Evolutionary conservation across 2,888 invertebrate genomes (phyloP).

Genomic region (Parapristionchus giblindavisi): DNA sequence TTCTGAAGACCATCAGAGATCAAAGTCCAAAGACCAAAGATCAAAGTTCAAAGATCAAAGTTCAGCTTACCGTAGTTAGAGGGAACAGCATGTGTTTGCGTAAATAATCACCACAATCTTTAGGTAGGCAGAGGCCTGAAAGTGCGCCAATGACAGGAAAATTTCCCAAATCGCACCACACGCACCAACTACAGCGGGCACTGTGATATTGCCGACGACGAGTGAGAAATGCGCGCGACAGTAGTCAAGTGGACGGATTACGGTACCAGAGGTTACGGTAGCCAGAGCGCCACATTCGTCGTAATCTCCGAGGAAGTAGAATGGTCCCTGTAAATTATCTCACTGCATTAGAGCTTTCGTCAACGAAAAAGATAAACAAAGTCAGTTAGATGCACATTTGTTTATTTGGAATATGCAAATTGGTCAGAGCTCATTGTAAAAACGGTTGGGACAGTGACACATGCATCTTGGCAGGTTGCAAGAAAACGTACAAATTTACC

Average conservation of each 20-base stretch:
- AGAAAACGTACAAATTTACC: too few relatives aligned
- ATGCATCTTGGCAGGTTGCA: too few relatives aligned
- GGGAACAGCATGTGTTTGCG: neutral
- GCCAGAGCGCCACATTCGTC: slow-evolving; percentile 44
- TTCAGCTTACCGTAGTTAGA: neutral
- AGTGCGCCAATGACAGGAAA: neutral
- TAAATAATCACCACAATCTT: slow-evolving; percentile 29
- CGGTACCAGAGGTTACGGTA: slow-evolving; percentile 7
- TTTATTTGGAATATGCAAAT: neutral
- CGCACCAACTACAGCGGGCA: slow-evolving; percentile 14
- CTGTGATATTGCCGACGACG: neutral
- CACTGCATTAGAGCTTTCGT: too few relatives aligned
- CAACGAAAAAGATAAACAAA: too few relatives aligned
- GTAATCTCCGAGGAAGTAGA: slow-evolving; percentile 56
- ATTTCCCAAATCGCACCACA: slow-evolving; percentile 8
- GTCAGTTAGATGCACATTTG: too few relatives aligned
- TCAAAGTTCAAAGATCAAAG: neutral
- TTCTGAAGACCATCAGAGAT: neutral
- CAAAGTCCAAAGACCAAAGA: neutral
- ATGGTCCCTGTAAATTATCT: slow-evolving; percentile 45
- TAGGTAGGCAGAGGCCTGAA: slow-evolving; percentile 26
- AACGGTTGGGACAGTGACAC: too few relatives aligned
- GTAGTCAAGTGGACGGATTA: slow-evolving; percentile 19
- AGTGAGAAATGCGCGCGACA: slow-evolving; percentile 26
- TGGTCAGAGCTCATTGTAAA: too few relatives aligned